These are phyloP conservation scores for Danio albolineatus DNA, from an alignment of 2,797 vertebrate genomes.

Conservation along the genomic window DNA sequence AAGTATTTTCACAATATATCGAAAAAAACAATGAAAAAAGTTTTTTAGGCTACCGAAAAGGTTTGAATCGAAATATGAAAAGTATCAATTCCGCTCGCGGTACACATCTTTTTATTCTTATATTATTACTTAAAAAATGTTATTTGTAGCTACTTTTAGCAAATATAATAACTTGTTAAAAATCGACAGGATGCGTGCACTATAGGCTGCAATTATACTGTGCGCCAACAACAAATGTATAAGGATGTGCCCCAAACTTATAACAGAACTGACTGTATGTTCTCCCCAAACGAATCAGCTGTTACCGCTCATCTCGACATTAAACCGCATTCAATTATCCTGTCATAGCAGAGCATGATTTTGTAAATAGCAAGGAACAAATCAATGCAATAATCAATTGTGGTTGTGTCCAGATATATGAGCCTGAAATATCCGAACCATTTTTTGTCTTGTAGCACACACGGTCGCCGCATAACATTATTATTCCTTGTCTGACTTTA, in stretches of 20 bases:
- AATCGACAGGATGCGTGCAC: background rate
- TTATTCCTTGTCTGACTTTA: background rate
- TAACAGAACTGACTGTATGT: background rate
- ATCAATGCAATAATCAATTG: slow-evolving; percentile 56
- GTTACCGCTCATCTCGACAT: slow-evolving; percentile 42
- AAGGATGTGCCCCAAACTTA: background rate
- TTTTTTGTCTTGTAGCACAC: slow-evolving; percentile 1
- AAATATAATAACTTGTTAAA: background rate
- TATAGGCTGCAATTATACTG: background rate
- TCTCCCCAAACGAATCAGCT: background rate
- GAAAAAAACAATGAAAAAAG: too few species aligned
- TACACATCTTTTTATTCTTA: background rate
- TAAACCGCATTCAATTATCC: slow-evolving; percentile 51
- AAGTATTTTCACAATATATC: background rate
- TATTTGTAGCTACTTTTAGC: background rate
- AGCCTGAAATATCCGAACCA: slow-evolving; percentile 29
- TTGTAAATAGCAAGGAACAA: slow-evolving; percentile 47
- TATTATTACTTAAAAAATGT: background rate
- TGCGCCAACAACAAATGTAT: background rate
- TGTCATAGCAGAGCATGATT: slow-evolving; percentile 51
- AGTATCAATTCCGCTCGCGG: background rate
- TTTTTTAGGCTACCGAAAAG: background rate
- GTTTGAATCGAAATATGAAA: too few species aligned
- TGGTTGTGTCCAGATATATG: slow-evolving; percentile 47
- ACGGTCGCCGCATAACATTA: slow-evolving; percentile 26